Base-by-base conservation (phyloP, 37 sponge, comb jelly and placozoan genomes). In the Trichoplax adhaerens region DNA sequence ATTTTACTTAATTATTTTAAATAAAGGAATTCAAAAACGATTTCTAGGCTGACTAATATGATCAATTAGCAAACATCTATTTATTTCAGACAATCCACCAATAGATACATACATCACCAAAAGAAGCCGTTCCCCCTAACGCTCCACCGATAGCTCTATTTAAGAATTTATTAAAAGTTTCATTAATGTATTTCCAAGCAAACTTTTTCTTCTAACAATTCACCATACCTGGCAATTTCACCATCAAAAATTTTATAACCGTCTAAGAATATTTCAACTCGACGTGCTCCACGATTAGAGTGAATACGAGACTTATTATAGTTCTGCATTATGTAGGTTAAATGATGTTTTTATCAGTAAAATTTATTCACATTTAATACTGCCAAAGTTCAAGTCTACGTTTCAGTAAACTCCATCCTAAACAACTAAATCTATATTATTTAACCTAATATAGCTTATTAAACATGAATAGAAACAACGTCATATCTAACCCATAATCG, bases 301-400 rank as follows among this genome's bases (percentile, higher is more conserved):
- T 96, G 98, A 8, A 96, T 91, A 52, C 93, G 83, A 53, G 93
- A 92, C 74, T 97, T 97, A 80, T 97, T 97, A 78, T 97, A 97
- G 76, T 97, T 97, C 91, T 91, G 56, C 29, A 54, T n/a, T n/a
- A 60, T n/a, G 12, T 60, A 12, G 62, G 12, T n/a, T 60, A 60
- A 8, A 60, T 60, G 8, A 60, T n/a, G 12, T n/a, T 12, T 60
- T 60, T 12, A 60, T 12, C 8, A 60, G 62, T n/a, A n/a, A 12
- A 12, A 8, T 60, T 12, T 60, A 8, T 12, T 60, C 62, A n/a
- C 10, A 60, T 60, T 60, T 60, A 60, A 8, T 12, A 60, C 62
- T 60, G 62, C 62, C 10, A 60, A 8, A n/a, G 12, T 60, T 60
- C 62, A 60, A 8, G 10, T n/a, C 12, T 8, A 60, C 62, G 8